Percentiles rank a stretch among this genome's conserved stretches.
phyloP scores from a whole-genome alignment of 2,113 vertebrate genomes.

The Vanacampus margaritifer region DNA sequence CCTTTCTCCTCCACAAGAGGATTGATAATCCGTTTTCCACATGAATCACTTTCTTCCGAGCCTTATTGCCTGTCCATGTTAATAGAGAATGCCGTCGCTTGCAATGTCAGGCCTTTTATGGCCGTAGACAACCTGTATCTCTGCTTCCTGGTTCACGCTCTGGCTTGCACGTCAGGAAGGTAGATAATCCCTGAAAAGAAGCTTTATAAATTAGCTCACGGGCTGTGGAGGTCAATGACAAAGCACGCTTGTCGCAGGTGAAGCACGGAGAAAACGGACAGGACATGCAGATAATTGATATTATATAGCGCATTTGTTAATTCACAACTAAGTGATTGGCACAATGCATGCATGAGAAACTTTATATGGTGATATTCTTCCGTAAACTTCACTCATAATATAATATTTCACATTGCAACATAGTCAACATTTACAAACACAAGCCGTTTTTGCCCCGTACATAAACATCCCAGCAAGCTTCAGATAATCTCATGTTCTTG shows the following conservation, averaged over 20 bases:
- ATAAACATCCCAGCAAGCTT: conserved; percentile 22
- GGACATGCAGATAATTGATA: not conserved
- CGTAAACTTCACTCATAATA: not conserved
- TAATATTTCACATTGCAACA: conserved; percentile 1
- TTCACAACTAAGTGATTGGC: too few relatives aligned
- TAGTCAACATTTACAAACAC: conserved; percentile 22
- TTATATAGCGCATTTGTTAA: too few relatives aligned
- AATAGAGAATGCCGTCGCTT: conserved; percentile 11
- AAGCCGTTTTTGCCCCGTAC: conserved; percentile 6
- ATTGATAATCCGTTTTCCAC: conserved; percentile 20
- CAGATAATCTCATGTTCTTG: conserved; percentile 50
- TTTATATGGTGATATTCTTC: not conserved
- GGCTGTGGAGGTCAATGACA: conserved; percentile 58
- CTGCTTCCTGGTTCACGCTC: conserved; percentile 35
- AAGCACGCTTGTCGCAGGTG: conserved; percentile 33
- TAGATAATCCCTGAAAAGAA: conserved; percentile 72
- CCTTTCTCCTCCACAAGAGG: conserved; percentile 5
- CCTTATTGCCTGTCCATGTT: conserved; percentile 4
- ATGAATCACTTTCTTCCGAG: conserved; percentile 13
- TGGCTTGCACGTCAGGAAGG: conserved; percentile 57
- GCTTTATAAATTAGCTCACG: conserved; percentile 71
- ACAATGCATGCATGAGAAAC: not conserved
- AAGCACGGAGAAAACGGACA: conserved; percentile 13
- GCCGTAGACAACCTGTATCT: conserved; percentile 36
- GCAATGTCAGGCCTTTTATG: conserved; percentile 31